Evolutionary conservation across 2,113 vertebrate species (phyloP).

Genomic region (Mus spicilegus): DNA sequence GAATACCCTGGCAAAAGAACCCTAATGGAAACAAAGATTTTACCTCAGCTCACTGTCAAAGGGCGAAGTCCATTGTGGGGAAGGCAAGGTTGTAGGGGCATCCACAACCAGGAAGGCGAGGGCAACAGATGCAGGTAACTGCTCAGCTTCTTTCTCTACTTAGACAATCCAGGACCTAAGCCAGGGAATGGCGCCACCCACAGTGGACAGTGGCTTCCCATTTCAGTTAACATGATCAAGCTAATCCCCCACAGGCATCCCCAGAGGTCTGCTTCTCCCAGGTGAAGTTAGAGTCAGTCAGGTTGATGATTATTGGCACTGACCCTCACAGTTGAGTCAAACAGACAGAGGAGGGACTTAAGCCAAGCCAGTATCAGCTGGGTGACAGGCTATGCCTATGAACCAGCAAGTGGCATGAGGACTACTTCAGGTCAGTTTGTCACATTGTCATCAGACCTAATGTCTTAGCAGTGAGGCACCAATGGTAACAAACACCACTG

Average conservation of each 20-base stretch:
- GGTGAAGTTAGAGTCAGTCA: neutral
- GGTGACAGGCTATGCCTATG: accelerated
- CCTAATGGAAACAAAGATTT: neutral
- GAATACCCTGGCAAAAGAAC: neutral
- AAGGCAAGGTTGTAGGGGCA: neutral
- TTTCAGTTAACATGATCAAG: neutral
- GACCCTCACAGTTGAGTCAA: too few relatives aligned
- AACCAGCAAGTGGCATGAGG: neutral
- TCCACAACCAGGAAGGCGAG: neutral
- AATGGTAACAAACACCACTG: neutral
- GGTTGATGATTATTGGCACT: neutral
- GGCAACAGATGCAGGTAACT: neutral
- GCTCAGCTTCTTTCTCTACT: neutral
- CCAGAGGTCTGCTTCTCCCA: neutral
- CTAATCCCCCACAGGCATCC: neutral
- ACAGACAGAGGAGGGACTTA: neutral
- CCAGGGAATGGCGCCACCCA: neutral
- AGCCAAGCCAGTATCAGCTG: neutral
- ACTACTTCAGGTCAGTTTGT: too few relatives aligned
- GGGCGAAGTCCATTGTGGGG: neutral
- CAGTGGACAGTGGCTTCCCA: neutral
- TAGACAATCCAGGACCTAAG: neutral
- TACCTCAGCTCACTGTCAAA: neutral
- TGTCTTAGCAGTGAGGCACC: neutral
- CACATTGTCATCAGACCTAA: neutral